These are phyloP conservation scores for Myotis vivesi DNA, from an alignment of 2,797 vertebrate species.

Conservation along the genomic window DNA sequence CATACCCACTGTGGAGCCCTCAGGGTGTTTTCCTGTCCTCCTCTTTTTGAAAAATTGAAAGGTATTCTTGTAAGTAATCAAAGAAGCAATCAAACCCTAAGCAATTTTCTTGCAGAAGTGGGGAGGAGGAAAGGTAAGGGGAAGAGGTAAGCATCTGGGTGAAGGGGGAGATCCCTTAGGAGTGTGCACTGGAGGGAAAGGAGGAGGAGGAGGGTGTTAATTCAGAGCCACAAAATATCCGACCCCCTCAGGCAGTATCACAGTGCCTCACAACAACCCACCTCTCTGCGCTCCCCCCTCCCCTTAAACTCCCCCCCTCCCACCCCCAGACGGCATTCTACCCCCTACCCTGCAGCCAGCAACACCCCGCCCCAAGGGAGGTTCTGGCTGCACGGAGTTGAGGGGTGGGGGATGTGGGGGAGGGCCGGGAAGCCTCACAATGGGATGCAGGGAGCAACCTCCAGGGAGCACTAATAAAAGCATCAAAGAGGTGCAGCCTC, in stretches of 20 bases:
- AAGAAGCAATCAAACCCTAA: slow-evolving; percentile 1
- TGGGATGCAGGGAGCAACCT: too few species aligned
- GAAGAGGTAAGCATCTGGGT: too few species aligned
- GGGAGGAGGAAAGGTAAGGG: background rate
- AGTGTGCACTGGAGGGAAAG: background rate
- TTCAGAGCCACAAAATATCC: background rate
- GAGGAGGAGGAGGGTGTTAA: background rate
- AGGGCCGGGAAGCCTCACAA: background rate
- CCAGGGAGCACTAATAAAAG: background rate
- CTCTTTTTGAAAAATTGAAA: background rate
- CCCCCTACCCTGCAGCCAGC: background rate
- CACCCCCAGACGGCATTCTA: background rate
- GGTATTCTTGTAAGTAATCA: background rate
- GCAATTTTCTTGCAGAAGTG: background rate
- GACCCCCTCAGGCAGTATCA: too few species aligned
- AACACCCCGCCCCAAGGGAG: too few species aligned
- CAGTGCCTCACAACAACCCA: background rate
- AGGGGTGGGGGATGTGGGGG: background rate
- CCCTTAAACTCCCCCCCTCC: too few species aligned
- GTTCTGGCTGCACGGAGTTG: too few species aligned
- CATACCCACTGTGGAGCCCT: background rate
- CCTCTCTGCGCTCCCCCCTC: too few species aligned
- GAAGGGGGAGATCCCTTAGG: background rate
- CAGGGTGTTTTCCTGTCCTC: background rate
- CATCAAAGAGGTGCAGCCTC: background rate